Base-by-base conservation (phyloP, 2,797 vertebrate genomes). In the Aplochiton taeniatus region DNA sequence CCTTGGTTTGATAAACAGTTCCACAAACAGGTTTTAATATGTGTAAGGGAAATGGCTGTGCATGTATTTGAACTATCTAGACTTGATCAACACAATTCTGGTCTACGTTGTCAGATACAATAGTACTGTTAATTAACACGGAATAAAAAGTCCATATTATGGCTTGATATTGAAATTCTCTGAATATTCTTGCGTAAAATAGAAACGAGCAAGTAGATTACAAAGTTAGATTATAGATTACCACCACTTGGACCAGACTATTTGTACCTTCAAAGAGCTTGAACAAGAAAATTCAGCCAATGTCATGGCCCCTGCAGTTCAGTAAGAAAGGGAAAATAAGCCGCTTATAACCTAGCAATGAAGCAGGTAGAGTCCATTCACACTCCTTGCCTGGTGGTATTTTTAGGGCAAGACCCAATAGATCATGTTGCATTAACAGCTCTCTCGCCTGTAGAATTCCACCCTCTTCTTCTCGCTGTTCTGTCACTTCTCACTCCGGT, bases 401-500 rank as follows among this genome's bases (percentile, higher is more conserved):
- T 92, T 94, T 94, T 94, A 94, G 93, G 87, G 78, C 69, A 71
- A 87, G 91, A 91, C 88, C 88, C 65, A 68, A 55, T 79, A 82
- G 91, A 90, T 94, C 92, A 87, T 78, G 87, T 94, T 93, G 91
- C 93, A 84, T 87, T 85, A 89, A 78, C 81, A 80, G 84, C 83
- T 91, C 85, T 76, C 72, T 66, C 75, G 80, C 81, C 83, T 75
- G 84, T 31, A 3, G 31, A 31, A 31, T 31, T 31, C 31, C 31
- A 31, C 31, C 77, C 82, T 85, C 84, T 69, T 68, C 62, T 67
- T 51, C 41, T 55, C 42, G 68, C 56, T 59, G 56, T 68, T 70
- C 73, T 73, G 55, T 55, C 59, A 68, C 65, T 81, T 71, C 76
- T 17, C 56, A 49, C 62, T 68, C 52, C 67, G 9, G 44, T 41